Conservation (phyloP, 1,140 invertebrate genomes). For the Dufourea novaeangliae region DNA sequence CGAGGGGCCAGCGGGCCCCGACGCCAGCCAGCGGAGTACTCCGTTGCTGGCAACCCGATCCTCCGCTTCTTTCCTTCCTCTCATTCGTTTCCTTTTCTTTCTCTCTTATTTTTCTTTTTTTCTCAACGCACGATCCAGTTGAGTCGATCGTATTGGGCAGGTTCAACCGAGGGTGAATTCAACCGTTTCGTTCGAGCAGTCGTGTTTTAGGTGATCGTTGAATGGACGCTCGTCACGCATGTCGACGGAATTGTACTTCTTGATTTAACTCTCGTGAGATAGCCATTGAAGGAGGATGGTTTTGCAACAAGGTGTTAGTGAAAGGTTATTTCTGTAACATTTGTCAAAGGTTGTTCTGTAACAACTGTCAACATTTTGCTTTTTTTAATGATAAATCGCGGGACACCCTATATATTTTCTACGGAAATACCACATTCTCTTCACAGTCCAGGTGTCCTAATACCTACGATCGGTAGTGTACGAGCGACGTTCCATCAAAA, state of each 20-base stretch:
- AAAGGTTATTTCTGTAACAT: too few relatives aligned
- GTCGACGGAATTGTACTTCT: not conserved
- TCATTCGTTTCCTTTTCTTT: not conserved
- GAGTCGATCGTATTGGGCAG: conserved; percentile 5
- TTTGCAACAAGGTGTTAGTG: too few relatives aligned
- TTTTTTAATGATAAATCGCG: too few relatives aligned
- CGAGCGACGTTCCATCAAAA: too few relatives aligned
- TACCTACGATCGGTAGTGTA: too few relatives aligned
- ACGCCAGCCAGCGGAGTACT: not conserved
- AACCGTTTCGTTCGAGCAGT: not conserved
- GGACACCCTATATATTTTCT: too few relatives aligned
- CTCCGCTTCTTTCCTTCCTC: not conserved
- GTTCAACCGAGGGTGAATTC: conserved; percentile 26
- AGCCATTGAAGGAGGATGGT: too few relatives aligned
- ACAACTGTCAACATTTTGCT: too few relatives aligned
- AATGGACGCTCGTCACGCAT: conserved; percentile 8
- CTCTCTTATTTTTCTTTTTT: not conserved
- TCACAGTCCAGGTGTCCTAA: too few relatives aligned
- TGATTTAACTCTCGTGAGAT: too few relatives aligned
- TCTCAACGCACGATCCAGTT: not conserved
- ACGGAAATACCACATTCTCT: too few relatives aligned
- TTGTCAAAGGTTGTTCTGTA: too few relatives aligned
- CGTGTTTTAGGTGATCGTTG: not conserved
- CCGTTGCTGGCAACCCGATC: not conserved
- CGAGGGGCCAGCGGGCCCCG: conserved; percentile 1